phyloP scores from a whole-genome alignment of 2,888 invertebrate genomes.

The Meta bourneti region DNA sequence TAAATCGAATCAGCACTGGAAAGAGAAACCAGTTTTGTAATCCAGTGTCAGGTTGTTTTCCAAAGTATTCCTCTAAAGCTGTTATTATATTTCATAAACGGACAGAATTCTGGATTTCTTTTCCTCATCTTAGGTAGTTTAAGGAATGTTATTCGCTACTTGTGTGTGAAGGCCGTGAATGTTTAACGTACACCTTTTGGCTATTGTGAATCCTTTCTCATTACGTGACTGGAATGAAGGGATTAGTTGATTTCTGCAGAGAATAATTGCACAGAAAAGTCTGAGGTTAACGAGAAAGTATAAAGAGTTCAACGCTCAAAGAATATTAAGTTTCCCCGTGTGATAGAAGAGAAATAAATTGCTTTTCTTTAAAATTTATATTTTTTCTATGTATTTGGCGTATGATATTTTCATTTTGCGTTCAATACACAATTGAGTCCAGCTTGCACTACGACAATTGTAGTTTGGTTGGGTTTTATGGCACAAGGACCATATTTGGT shows the following conservation, averaged over 20 bases:
- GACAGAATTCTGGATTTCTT: constrained; percentile 15
- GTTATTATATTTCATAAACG: constrained; percentile 12
- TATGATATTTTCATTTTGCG: too few species aligned
- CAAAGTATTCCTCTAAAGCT: constrained; percentile 5
- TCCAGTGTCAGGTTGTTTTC: background rate
- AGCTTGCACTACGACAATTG: too few species aligned
- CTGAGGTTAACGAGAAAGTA: background rate
- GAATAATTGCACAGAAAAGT: background rate
- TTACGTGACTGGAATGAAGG: constrained; percentile 45
- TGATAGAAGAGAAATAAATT: too few species aligned
- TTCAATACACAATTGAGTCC: too few species aligned
- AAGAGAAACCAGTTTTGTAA: background rate
- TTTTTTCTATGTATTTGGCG: too few species aligned
- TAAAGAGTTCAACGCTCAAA: background rate
- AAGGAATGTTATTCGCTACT: background rate
- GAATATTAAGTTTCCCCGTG: background rate
- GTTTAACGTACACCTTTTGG: constrained; percentile 14
- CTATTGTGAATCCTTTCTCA: constrained; percentile 10
- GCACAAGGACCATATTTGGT: too few species aligned
- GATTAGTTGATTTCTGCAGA: background rate
- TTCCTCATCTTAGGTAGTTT: background rate
- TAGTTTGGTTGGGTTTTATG: too few species aligned
- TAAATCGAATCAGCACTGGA: background rate
- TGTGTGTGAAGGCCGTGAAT: constrained; percentile 23
- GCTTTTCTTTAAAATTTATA: too few species aligned